Evolutionary conservation across 2,888 invertebrate genomes (phyloP), one percentile per base, ranked within the genome.

Genomic region (Amiota mariae): DNA sequence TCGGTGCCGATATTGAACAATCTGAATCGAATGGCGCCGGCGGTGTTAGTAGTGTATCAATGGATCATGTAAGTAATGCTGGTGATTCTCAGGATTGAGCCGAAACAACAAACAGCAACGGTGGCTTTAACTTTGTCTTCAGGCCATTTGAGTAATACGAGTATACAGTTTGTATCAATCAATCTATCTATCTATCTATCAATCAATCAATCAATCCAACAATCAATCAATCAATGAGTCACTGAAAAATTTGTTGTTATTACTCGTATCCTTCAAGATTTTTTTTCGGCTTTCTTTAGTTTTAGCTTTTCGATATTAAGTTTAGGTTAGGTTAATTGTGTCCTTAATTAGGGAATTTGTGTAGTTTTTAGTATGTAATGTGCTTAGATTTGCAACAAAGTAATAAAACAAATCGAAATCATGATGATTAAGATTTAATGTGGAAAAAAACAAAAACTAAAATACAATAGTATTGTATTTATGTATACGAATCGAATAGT

Each of bases 1-100:
- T 96, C 6, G 85, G 81, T 75, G 85, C 90, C 3, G 89, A 90
- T 46, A 86, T 86, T 48, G 90, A 90, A 59, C 89, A 90, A 74
- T 88, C 89, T 0, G 90, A 90, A 76, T 89, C 90, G 70, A 90
- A 89, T 78, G 88, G 90, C 48, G 84, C 82, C 63, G 76, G 82
- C 12, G 88, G 90, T 47, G 85, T 83, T 64, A 76, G 83, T 12
- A 86, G 91, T 92, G 81, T 87, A 20, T 82, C 88, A 48, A 75
- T 85, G 75, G 90, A 90, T 77, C 87, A 89, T 49, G 87, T 81
- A 73, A 89, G 89, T 75, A 89, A 89, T 78, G 87, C 88, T 4
- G 89, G 88, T n/a, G 90, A 90, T 75, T 90, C 90, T 36, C 90
- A 90, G 79, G 90, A 90, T 87, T 90, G 88, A 89, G 79, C 75